Base-by-base conservation (phyloP, 2,888 invertebrate species). In the Incurvaria masculella region DNA sequence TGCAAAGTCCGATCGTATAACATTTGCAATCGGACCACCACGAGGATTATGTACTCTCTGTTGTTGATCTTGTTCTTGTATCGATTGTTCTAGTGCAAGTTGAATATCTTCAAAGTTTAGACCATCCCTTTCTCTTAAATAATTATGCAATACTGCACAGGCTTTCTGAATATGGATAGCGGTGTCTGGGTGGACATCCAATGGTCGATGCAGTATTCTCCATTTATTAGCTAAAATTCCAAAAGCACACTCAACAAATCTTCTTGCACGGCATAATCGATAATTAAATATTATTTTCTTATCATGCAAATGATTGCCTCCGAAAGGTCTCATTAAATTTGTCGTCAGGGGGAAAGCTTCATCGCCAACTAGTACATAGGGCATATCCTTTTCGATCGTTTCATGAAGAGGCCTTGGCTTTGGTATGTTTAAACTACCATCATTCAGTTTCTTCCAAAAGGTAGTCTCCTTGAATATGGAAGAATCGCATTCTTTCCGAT, bases 211-310 rank as follows among this genome's bases (percentile, higher is more conserved):
- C n/a, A n/a, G n/a, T n/a, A n/a, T n/a, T n/a, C n/a, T n/a, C n/a
- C n/a, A n/a, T n/a, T n/a, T 64, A 53, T 61, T 64, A 42, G 58
- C 55, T 43, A 62, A 51, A 51, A 64, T 63, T 41, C 60, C 62
- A 56, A 64, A 65, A 42, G 57, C 51, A 47, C 58, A 59, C 51
- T 63, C 58, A 33, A 61, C 56, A 45, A 54, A 57, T 50, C 58
- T 52, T 52, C 61, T 49, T 42, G 60, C 63, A 46, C 55, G 47
- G 18, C 52, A 51, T 45, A 61, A 51, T 47, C 60, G 45, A 44
- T 60, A 56, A 49, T 63, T 60, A 51, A 59, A 62, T 45, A 58
- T 53, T 48, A 52, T 46, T 57, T 61, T 56, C 38, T 48, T 50
- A n/a, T 49, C 21, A 14, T 33, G 42, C 44, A 57, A 52, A 47